Conservation (phyloP, 2,888 invertebrate species). For the Lobophora halterata region DNA sequence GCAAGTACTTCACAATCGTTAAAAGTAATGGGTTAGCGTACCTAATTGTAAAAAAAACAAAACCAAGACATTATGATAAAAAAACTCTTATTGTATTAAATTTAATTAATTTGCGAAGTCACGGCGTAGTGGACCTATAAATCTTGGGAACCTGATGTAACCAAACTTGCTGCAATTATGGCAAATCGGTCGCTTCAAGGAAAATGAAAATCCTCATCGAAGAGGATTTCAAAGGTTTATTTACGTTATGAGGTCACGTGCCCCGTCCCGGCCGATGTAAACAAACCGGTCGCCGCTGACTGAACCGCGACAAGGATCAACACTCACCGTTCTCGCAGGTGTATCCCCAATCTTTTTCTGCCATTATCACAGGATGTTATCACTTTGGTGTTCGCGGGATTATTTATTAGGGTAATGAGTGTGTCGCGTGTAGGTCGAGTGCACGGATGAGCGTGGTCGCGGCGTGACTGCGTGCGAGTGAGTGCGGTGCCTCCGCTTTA, state of each 20-base stretch:
- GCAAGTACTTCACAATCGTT: too few relatives aligned
- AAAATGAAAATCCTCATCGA: slow-evolving; percentile 29
- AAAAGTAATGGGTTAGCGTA: too few relatives aligned
- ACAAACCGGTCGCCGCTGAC: slow-evolving; percentile 68
- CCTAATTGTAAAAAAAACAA: too few relatives aligned
- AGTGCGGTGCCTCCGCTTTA: slow-evolving; percentile 63
- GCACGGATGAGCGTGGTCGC: slow-evolving; percentile 63
- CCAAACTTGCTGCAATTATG: slow-evolving; percentile 9
- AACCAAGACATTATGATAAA: too few relatives aligned
- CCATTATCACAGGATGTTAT: slow-evolving; percentile 58
- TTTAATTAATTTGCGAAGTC: too few relatives aligned
- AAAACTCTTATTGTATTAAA: too few relatives aligned
- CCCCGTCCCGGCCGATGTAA: slow-evolving; percentile 58
- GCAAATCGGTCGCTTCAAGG: slow-evolving; percentile 17
- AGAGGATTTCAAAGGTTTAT: slow-evolving; percentile 39
- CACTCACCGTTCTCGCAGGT: slow-evolving; percentile 81
- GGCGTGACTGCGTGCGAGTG: slow-evolving; percentile 71
- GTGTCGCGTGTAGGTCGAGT: slow-evolving; percentile 58
- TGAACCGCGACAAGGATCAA: slow-evolving; percentile 33
- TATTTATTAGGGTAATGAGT: slow-evolving; percentile 26
- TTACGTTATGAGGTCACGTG: slow-evolving; percentile 67
- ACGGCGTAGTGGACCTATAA: neutral
- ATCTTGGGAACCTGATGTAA: slow-evolving; percentile 5
- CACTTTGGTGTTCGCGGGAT: slow-evolving; percentile 39
- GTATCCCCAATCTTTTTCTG: slow-evolving; percentile 81